These are phyloP conservation scores for Halcyon malimbica DNA, from an alignment of 2,113 vertebrate species.

Conservation along the genomic window DNA sequence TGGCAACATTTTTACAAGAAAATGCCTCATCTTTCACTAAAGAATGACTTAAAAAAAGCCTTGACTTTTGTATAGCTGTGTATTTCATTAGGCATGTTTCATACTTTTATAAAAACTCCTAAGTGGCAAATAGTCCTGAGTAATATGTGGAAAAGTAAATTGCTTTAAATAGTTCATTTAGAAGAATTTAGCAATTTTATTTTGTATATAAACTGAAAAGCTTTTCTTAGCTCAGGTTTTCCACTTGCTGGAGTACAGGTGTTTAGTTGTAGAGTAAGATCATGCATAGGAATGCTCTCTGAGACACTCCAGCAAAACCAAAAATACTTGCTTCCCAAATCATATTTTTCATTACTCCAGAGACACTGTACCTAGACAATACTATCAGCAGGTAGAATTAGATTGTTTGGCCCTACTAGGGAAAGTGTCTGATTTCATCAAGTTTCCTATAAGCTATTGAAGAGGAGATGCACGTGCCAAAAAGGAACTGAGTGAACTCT, in stretches of 20 bases:
- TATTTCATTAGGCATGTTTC: constrained; percentile 37
- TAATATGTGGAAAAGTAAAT: constrained; percentile 14
- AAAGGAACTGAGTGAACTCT: background rate
- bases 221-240: constrained; percentile 32
- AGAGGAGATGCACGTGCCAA: background rate
- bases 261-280: background rate
- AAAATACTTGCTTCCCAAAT: background rate
- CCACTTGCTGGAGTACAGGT: background rate
- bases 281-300: background rate
- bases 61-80: background rate
- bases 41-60: constrained; percentile 6
- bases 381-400: background rate
- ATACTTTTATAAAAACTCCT: background rate
- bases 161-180: constrained; percentile 48
- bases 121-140: constrained; percentile 1
- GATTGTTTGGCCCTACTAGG: background rate
- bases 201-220: constrained; percentile 7
- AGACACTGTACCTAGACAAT: background rate
- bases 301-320: background rate
- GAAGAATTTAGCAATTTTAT: constrained; percentile 25
- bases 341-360: background rate
- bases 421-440: background rate
- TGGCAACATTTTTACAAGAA: constrained; percentile 20
- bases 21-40: constrained; percentile 16
- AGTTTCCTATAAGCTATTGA: background rate